phyloP scores from a whole-genome alignment of 2,797 vertebrate species.

The Pangasius krempfi region DNA sequence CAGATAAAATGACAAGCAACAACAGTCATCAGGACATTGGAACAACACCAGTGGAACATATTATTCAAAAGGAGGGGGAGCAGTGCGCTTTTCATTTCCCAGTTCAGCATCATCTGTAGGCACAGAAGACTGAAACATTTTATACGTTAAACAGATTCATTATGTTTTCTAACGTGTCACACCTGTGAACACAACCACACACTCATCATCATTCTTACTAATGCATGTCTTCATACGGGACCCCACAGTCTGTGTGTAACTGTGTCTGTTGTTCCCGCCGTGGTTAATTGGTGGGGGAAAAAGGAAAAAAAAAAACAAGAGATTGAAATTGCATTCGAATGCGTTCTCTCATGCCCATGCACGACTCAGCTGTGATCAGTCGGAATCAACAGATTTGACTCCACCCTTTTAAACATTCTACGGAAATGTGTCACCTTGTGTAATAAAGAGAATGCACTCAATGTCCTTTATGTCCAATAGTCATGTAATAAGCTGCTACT shows the following conservation, averaged over 20 bases:
- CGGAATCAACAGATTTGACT: neutral
- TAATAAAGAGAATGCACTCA: too few species aligned
- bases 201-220: neutral
- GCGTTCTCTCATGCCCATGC: neutral
- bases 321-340: neutral
- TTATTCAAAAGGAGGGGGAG: neutral
- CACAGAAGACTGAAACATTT: neutral
- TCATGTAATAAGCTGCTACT: neutral
- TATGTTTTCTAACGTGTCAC: neutral
- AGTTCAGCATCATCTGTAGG: neutral
- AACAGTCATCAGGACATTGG: neutral
- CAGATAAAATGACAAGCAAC: neutral
- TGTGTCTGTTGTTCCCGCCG: neutral
- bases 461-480: too few species aligned
- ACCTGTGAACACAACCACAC: neutral
- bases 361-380: neutral
- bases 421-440: neutral
- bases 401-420: neutral
- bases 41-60: neutral
- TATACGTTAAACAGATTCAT: neutral
- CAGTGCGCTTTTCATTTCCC: neutral
- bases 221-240: neutral
- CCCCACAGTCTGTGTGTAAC: neutral
- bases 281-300: neutral
- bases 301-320: neutral